Evolutionary conservation across 2,113 vertebrate species (phyloP).

Genomic region (mouse (Mus musculus)): DNA sequence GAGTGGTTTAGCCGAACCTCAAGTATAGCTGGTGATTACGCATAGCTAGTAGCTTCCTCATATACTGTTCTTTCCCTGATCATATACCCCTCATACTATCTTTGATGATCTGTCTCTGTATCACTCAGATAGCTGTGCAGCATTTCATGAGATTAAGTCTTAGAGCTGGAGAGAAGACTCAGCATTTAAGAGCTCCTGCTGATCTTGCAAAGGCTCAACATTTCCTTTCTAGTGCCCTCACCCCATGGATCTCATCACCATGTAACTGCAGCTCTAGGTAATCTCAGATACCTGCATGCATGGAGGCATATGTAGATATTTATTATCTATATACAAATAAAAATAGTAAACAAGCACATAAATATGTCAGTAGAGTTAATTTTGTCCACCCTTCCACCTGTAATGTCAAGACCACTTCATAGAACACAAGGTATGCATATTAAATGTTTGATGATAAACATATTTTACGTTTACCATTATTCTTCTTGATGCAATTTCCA

Average conservation of each 20-base stretch:
- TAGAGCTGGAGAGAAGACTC: no score
- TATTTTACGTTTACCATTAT: conserved; percentile 31
- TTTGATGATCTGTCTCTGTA: not conserved
- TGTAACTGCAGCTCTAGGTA: not conserved
- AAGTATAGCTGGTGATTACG: not conserved
- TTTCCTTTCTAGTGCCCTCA: not conserved
- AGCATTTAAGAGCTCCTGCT: not conserved
- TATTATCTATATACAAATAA: not conserved
- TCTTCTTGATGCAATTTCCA: conserved; percentile 10
- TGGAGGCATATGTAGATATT: not conserved
- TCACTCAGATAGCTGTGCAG: not conserved
- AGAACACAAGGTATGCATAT: not conserved
- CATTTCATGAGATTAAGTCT: not conserved
- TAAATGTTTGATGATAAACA: not conserved
- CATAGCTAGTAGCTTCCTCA: not conserved
- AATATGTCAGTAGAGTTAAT: not conserved
- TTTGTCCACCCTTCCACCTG: not conserved
- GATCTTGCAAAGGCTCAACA: not conserved
- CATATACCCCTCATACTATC: not conserved
- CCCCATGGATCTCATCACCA: fast-evolving
- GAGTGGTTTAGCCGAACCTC: not conserved
- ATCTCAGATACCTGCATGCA: not conserved
- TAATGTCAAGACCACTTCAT: not conserved
- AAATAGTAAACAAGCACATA: not conserved
- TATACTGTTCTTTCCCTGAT: not conserved